Percentiles rank a stretch among this genome's conserved stretches.
phyloP scores from a whole-genome alignment of 2,113 vertebrate genomes.

The Podilymbus podiceps region DNA sequence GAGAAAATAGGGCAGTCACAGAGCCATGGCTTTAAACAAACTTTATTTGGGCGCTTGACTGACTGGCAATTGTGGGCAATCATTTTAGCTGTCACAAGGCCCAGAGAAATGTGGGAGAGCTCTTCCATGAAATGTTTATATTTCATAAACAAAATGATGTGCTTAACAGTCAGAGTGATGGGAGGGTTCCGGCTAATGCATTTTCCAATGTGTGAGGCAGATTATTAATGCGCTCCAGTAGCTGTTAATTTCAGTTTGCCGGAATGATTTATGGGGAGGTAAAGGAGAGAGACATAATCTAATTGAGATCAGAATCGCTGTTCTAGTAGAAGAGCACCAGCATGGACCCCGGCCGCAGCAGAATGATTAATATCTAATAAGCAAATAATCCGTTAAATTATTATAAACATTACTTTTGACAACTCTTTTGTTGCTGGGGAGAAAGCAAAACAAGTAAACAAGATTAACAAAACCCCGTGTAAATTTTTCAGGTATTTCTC shows the following conservation, averaged over 20 bases:
- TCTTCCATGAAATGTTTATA: conserved; percentile 92
- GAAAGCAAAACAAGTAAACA: conserved; percentile 66
- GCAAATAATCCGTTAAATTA: conserved; percentile 98
- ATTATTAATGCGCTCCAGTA: conserved; percentile 99
- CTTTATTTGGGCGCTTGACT: conserved; percentile 84
- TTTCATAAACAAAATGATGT: conserved; percentile 97
- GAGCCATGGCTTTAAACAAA: conserved; percentile 81
- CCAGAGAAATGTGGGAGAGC: conserved; percentile 81
- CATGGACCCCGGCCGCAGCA: conserved; percentile 77
- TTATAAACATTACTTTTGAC: conserved; percentile 89
- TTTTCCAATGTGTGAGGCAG: conserved; percentile 90
- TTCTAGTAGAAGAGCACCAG: conserved; percentile 86
- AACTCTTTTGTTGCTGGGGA: conserved; percentile 80
- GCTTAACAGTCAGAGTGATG: conserved; percentile 88
- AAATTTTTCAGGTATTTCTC: neutral
- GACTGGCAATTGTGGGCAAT: conserved; percentile 84
- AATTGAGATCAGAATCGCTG: conserved; percentile 99
- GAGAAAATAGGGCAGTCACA: conserved; percentile 80
- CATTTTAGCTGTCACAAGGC: conserved; percentile 87
- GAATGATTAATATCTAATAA: conserved; percentile 98
- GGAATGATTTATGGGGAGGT: conserved; percentile 98
- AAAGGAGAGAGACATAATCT: conserved; percentile 94
- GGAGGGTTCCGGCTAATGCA: conserved; percentile 91
- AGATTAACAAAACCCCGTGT: neutral
- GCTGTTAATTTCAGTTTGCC: conserved; percentile 99